Evolutionary conservation across 37 sponge, comb jelly and placozoan species (phyloP), one percentile per base, ranked within the genome.

Genomic region (Cladorhizidae sp.): DNA sequence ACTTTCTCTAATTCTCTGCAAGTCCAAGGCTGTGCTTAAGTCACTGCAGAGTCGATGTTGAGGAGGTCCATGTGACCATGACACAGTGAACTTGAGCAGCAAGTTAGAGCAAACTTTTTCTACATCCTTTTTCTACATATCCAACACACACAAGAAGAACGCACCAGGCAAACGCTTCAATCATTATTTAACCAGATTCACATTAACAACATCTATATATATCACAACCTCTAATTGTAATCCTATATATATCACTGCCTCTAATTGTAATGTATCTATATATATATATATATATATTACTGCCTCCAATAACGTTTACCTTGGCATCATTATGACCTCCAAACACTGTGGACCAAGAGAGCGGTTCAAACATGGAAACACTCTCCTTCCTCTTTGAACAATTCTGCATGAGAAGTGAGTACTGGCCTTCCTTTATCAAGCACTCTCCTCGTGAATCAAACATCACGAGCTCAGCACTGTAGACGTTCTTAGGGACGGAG

Each of bases 361-460:
- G 80, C 21, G 86, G 78, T 3, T 61, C 43, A 42, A 68, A 79
- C 32, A 81, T 50, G 0, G 76, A 39, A 15, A 75, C 54, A 8
- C 54, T 50, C 38, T 71, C 78, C 0, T 40, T 54, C 2, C 49
- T 59, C 26, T 40, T 26, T 17, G 36, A 29, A 43, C 76, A 71
- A 12, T 43, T 58, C 68, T 77, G 75, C 87, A 93, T 65, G 28
- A 78, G 61, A 18, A 93, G 6, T 20, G 80, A 39, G 54, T 88
- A 88, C 49, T 88, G 62, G 0, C 93, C 93, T 51, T 83, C 84
- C 3, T 78, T 54, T 0, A 93, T 73, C 39, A 93, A 83, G 43
- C 93, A 88, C 26, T 72, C 68, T 21, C 79, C 79, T 2, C 88
- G 31, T 9, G 92, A 92, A 72, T 92, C 92, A 63, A 80, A 92